These are phyloP conservation scores for Gymnobelideus leadbeateri DNA, from an alignment of 2,113 vertebrate species.

Conservation along the genomic window DNA sequence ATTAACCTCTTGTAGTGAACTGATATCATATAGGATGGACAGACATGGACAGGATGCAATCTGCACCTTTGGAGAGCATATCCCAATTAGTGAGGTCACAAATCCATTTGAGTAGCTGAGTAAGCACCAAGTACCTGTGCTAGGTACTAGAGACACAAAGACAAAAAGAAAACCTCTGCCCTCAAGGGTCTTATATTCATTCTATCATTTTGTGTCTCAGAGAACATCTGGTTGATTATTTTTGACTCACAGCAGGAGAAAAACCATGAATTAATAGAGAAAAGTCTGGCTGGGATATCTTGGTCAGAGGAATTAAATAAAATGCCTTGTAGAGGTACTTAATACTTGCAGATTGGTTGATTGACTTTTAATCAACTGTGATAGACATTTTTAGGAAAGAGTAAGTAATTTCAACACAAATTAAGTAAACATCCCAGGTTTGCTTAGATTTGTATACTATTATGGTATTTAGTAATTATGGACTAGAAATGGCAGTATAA, in stretches of 20 bases:
- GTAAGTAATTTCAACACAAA: conserved; percentile 26
- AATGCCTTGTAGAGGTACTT: background rate
- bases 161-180: background rate
- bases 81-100: background rate
- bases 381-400: conserved; percentile 36
- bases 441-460: background rate
- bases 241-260: conserved; percentile 4
- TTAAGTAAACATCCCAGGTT: conserved; percentile 29
- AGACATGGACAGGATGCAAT: background rate
- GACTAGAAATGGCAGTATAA: background rate
- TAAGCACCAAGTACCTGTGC: background rate
- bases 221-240: conserved; percentile 22
- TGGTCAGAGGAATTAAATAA: background rate
- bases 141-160: background rate
- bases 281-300: conserved; percentile 16
- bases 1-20: background rate
- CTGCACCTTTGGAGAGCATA: background rate
- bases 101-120: background rate
- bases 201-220: background rate
- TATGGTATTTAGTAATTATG: background rate
- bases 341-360: background rate
- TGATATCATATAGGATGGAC: background rate
- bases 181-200: background rate
- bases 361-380: conserved; percentile 24
- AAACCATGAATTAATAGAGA: background rate